Evolutionary conservation across 2,888 invertebrate genomes (phyloP).

Genomic region (Cataglyphis cursor): DNA sequence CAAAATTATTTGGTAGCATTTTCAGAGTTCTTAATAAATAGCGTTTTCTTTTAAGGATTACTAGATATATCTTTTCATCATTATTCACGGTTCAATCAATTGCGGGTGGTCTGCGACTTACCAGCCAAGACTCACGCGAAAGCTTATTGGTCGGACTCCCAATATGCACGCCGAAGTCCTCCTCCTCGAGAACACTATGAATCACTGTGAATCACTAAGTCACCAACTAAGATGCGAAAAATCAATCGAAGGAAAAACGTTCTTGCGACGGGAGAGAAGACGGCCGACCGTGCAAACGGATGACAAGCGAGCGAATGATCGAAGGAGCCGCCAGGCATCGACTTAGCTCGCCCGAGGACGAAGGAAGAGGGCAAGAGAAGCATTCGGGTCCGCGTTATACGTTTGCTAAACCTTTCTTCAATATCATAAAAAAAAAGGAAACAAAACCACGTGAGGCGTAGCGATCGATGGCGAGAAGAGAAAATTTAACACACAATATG

Average conservation of each 20-base stretch:
- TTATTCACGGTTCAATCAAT: neutral
- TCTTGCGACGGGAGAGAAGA: conserved; percentile 32
- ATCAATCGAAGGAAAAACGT: conserved; percentile 47
- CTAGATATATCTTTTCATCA: neutral
- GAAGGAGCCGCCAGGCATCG: conserved; percentile 67
- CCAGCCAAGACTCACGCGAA: conserved; percentile 35
- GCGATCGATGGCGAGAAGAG: neutral
- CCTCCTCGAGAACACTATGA: conserved; percentile 60
- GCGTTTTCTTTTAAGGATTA: neutral
- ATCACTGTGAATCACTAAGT: conserved; percentile 70
- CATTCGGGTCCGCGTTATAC: conserved; percentile 39
- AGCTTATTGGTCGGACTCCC: conserved; percentile 14
- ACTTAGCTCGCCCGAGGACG: conserved; percentile 70
- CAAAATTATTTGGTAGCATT: neutral
- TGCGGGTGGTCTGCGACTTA: conserved; percentile 51
- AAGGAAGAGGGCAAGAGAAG: conserved; percentile 66
- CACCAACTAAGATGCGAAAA: conserved; percentile 57
- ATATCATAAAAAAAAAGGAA: neutral
- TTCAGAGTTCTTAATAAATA: neutral
- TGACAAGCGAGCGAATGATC: conserved; percentile 82
- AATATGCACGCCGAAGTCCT: conserved; percentile 55
- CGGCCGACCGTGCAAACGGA: conserved; percentile 72
- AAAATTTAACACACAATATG: neutral
- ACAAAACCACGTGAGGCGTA: neutral
- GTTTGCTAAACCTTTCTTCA: conserved; percentile 3